Evolutionary conservation across 2,113 vertebrate genomes (phyloP).

Genomic region (Sinocyclocheilus anophthalmus): DNA sequence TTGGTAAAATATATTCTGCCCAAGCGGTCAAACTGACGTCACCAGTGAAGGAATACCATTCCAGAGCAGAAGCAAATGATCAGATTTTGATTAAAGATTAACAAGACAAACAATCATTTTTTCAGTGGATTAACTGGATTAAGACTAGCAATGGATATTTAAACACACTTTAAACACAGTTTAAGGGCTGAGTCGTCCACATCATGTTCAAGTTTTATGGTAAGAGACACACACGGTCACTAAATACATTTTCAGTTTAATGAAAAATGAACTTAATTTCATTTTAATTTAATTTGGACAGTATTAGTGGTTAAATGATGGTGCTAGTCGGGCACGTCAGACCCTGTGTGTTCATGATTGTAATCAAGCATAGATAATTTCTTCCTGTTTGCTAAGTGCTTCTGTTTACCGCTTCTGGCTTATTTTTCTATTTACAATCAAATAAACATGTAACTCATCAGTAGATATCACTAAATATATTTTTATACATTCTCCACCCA

Average conservation of each 20-base stretch:
- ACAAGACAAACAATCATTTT: no score
- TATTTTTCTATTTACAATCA: neutral
- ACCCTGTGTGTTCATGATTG: slow-evolving; percentile 1
- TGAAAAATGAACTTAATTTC: neutral
- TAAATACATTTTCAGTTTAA: neutral
- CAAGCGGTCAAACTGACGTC: no score
- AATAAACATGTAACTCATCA: neutral
- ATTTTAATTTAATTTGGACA: neutral
- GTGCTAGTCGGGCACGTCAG: neutral
- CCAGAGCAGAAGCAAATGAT: no score
- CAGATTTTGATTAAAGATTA: no score
- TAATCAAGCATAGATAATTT: neutral
- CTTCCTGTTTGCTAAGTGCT: neutral
- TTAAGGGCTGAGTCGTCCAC: neutral
- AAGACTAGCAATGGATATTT: no score
- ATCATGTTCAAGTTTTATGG: neutral
- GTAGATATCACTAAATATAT: neutral
- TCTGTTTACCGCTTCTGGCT: no score
- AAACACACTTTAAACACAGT: neutral
- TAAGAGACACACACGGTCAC: neutral
- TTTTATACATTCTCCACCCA: neutral
- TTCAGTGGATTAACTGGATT: no score
- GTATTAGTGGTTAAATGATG: neutral
- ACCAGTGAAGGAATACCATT: no score
- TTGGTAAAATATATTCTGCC: no score